Conservation (phyloP, 2,888 invertebrate genomes). For the Hymenopus coronatus region DNA sequence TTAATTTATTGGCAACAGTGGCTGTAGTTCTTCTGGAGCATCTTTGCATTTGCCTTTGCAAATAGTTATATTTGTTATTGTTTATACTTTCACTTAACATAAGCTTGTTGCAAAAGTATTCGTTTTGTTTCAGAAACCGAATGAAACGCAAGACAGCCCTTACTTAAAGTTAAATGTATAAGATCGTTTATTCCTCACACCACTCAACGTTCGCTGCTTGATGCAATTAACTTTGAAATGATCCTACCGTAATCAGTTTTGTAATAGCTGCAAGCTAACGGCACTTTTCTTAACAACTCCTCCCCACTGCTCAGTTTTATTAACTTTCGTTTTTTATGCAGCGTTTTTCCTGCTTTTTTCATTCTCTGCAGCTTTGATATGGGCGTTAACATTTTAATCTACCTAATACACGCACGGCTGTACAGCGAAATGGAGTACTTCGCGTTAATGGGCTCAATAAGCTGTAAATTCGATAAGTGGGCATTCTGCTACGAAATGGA, state of each 20-base stretch:
- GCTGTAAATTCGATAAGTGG: conserved; percentile 2
- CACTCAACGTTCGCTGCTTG: neutral
- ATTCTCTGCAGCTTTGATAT: neutral
- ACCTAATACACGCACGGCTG: neutral
- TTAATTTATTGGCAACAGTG: no score
- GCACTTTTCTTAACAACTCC: neutral
- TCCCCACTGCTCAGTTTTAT: neutral
- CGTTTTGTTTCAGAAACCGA: neutral
- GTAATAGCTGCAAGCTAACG: neutral
- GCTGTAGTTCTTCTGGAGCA: no score
- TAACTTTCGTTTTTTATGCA: neutral
- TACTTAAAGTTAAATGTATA: neutral
- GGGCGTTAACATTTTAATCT: neutral
- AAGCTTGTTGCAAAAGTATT: neutral
- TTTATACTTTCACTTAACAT: no score
- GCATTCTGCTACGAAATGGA: neutral
- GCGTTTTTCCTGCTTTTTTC: neutral
- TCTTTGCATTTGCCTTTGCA: no score
- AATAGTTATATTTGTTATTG: no score
- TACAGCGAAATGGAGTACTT: neutral
- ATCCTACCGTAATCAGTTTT: neutral
- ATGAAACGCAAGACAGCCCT: neutral
- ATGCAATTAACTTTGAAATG: neutral
- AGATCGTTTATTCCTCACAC: neutral
- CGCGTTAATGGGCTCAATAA: conserved; percentile 5